These are phyloP conservation scores for Cheumatopsyche charites DNA, from an alignment of 1,140 invertebrate species.

Conservation along the genomic window DNA sequence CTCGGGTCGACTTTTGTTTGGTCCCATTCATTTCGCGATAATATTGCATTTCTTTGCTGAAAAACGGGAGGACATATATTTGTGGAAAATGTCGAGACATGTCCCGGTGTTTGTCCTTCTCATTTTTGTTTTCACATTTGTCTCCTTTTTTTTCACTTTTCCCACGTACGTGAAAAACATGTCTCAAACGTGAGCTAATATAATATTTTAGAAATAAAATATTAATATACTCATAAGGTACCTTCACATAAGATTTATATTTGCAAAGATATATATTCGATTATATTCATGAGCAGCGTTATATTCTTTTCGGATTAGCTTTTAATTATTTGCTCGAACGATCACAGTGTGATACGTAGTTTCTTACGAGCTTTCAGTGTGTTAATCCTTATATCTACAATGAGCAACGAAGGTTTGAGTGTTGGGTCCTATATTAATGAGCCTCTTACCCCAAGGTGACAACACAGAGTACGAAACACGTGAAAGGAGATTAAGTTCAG, in stretches of 20 bases:
- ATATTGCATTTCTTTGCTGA: slow-evolving; percentile 19
- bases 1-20: neutral
- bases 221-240: too few species aligned
- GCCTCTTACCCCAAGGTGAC: slow-evolving; percentile 30
- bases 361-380: slow-evolving; percentile 18
- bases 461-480: slow-evolving; percentile 31
- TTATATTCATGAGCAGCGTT: too few species aligned
- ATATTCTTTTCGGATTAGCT: neutral
- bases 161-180: neutral
- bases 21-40: neutral
- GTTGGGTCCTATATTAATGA: slow-evolving; percentile 33
- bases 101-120: slow-evolving; percentile 3
- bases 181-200: neutral
- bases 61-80: slow-evolving; percentile 14
- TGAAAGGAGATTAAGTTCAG: slow-evolving; percentile 31
- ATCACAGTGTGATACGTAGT: neutral
- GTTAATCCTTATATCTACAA: slow-evolving; percentile 15
- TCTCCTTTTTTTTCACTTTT: too few species aligned
- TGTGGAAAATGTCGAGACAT: slow-evolving; percentile 6
- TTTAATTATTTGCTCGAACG: slow-evolving; percentile 13
- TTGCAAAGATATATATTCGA: too few species aligned
- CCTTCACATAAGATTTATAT: too few species aligned
- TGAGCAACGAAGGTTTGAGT: slow-evolving; percentile 7
- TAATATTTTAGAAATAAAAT: neutral
- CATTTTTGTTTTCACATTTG: neutral